These are phyloP conservation scores for Erpornis zantholeuca DNA, from an alignment of 2,113 vertebrate genomes.

Conservation along the genomic window DNA sequence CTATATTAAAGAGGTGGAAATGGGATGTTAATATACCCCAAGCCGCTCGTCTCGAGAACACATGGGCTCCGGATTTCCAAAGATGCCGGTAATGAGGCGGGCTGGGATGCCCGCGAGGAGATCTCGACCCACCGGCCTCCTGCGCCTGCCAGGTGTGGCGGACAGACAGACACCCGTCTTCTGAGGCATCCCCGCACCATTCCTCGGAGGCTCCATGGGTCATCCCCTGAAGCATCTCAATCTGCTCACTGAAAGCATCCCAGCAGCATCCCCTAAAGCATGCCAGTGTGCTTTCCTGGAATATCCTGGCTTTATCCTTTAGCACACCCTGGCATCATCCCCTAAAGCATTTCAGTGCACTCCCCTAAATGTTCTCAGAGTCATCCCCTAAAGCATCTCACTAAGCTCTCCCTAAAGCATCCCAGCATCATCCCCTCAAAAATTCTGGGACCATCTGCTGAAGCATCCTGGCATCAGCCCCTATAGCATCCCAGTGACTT, in stretches of 20 bases:
- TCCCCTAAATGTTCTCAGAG: neutral
- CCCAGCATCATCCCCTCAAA: neutral
- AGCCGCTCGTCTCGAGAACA: constrained; percentile 30
- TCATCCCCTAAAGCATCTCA: neutral
- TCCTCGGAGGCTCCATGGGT: neutral
- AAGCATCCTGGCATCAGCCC: neutral
- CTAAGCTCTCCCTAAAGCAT: neutral
- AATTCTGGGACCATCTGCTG: neutral
- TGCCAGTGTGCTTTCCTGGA: neutral
- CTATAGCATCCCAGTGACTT: neutral
- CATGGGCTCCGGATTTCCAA: constrained; percentile 16
- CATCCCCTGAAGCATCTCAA: neutral
- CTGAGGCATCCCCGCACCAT: neutral
- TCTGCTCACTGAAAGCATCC: neutral
- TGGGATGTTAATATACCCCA: constrained; percentile 70
- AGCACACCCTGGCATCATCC: neutral
- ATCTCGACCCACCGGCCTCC: neutral
- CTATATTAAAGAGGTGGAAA: constrained; percentile 73
- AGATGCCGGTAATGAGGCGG: constrained; percentile 2
- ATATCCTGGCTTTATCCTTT: neutral
- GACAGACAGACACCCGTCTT: neutral
- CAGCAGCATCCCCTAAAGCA: neutral
- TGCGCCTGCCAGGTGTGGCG: neutral
- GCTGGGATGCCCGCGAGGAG: constrained; percentile 10
- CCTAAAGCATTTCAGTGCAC: neutral